Evolutionary conservation across 2,888 invertebrate genomes (phyloP).

Genomic region (Conistra vaccinii): DNA sequence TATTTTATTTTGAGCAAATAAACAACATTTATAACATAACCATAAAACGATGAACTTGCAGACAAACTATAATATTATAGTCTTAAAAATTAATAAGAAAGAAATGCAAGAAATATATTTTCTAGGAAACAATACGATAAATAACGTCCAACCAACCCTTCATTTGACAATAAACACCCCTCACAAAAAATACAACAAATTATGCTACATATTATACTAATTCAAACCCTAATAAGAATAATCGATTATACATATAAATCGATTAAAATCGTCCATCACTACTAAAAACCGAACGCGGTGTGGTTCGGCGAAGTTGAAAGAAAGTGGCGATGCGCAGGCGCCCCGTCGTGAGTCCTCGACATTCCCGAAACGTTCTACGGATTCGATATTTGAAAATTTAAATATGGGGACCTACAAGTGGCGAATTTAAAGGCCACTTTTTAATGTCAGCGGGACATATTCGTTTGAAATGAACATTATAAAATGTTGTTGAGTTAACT

Average conservation of each 20-base stretch:
- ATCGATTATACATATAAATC: conserved; percentile 69
- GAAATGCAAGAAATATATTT: not conserved
- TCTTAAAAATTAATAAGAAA: not conserved
- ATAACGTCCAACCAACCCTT: conserved; percentile 47
- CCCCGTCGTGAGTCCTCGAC: conserved; percentile 83
- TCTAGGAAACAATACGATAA: conserved; percentile 40
- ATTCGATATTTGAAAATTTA: conserved; percentile 74
- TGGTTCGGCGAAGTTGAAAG: conserved; percentile 84
- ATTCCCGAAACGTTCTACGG: conserved; percentile 77
- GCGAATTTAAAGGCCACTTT: conserved; percentile 69
- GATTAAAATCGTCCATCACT: conserved; percentile 71
- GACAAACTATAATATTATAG: not conserved
- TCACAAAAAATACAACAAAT: conserved; percentile 54
- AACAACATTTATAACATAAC: not conserved
- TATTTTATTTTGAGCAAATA: conserved; percentile 1
- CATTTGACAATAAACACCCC: conserved; percentile 32
- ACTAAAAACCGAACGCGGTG: conserved; percentile 62
- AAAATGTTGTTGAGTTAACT: conserved; percentile 44
- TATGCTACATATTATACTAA: conserved; percentile 55
- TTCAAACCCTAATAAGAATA: conserved; percentile 64
- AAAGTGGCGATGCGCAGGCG: conserved; percentile 80
- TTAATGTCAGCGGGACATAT: conserved; percentile 69
- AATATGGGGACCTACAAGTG: conserved; percentile 71
- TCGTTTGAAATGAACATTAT: conserved; percentile 61
- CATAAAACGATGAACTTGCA: not conserved